A percentile compares a stretch with the other conserved stretches of the same genome.
These are phyloP conservation scores for Ptychadena robeensis DNA, from an alignment of 2,797 vertebrate species.

Conservation along the genomic window DNA sequence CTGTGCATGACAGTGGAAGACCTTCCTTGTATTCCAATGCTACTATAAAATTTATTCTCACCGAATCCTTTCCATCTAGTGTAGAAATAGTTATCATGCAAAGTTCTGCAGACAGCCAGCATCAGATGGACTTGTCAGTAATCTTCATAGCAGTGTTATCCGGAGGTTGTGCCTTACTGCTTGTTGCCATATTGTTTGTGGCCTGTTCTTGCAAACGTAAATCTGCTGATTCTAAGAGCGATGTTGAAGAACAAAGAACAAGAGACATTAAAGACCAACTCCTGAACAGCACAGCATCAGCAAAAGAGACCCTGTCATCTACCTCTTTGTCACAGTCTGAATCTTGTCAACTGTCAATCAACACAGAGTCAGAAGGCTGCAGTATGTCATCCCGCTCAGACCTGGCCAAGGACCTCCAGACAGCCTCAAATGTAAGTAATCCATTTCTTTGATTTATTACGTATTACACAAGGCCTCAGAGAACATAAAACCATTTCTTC, in stretches of 20 bases:
- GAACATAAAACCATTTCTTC: background rate
- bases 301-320: background rate
- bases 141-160: constrained; percentile 72
- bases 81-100: constrained; percentile 71
- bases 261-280: background rate
- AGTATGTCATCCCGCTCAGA: constrained; percentile 53
- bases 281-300: background rate
- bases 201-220: constrained; percentile 69
- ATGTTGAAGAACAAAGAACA: background rate
- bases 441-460: background rate
- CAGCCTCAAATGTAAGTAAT: background rate
- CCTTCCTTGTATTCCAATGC: constrained; percentile 67
- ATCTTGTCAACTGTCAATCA: background rate
- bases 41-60: constrained; percentile 71
- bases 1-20: constrained; percentile 70
- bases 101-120: constrained; percentile 60
- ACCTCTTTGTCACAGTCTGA: background rate
- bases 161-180: constrained; percentile 73
- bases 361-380: background rate
- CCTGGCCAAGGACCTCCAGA: constrained; percentile 59
- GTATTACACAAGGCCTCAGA: background rate
- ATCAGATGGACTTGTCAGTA: constrained; percentile 66
- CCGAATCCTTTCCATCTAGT: constrained; percentile 71
- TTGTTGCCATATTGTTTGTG: constrained; percentile 73
- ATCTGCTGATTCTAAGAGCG: constrained; percentile 1